Conservation (phyloP, 1,140 invertebrate species). For the Drosophila sulfurigaster region DNA sequence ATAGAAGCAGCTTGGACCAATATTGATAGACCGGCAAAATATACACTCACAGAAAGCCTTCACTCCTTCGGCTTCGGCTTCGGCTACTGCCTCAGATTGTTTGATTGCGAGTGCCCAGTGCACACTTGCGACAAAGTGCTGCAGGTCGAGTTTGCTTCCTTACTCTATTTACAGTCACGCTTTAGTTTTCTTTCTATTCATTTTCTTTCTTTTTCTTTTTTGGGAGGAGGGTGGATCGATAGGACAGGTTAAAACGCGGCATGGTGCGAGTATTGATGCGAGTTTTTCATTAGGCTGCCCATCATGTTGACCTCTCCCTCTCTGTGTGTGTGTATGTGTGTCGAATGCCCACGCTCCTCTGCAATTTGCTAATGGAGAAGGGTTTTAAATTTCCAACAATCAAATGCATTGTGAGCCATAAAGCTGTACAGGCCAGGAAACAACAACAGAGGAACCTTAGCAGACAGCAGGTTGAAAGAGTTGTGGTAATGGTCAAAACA, state of each 20-base stretch:
- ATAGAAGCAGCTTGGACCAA: conserved; percentile 44
- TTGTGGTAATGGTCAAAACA: conserved; percentile 25
- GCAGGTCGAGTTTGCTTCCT: conserved; percentile 19
- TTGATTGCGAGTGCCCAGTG: neutral
- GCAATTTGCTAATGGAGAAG: conserved; percentile 73
- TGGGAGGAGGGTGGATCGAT: conserved; percentile 20
- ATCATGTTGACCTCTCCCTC: conserved; percentile 40
- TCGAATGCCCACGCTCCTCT: neutral
- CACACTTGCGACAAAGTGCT: conserved; percentile 21
- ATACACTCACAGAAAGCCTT: neutral
- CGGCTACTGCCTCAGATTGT: neutral
- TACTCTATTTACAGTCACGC: conserved; percentile 10
- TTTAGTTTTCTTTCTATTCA: neutral
- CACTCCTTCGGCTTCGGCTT: too few species aligned
- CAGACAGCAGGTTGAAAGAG: neutral
- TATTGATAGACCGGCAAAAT: conserved; percentile 44
- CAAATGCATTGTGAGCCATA: conserved; percentile 53
- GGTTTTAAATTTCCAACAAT: conserved; percentile 67
- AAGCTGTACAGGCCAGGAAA: neutral
- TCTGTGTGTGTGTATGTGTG: neutral
- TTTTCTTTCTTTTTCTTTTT: neutral
- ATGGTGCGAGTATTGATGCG: conserved; percentile 1
- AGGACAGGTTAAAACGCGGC: conserved; percentile 11
- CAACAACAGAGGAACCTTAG: neutral
- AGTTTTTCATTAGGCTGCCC: conserved; percentile 27